A percentile compares a stretch with the other conserved stretches of the same genome.
phyloP scores from a whole-genome alignment of 2,888 invertebrate species.

The Pasiphila rectangulata region DNA sequence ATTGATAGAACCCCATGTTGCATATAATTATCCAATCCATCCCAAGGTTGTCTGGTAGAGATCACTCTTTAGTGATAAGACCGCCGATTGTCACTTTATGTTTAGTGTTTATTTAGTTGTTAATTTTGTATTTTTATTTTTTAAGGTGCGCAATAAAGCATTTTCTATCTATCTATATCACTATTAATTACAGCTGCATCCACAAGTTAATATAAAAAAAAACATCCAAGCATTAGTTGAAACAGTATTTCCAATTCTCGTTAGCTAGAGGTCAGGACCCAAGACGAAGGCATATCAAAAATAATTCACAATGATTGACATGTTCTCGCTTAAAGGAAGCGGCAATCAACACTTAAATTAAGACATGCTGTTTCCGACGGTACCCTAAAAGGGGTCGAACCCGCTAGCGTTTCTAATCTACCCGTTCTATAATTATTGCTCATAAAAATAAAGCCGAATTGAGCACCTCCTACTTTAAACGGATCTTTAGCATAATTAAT shows the following conservation, averaged over 20 bases:
- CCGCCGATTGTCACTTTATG: too few relatives aligned
- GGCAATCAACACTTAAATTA: constrained; percentile 30
- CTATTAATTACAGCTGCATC: too few relatives aligned
- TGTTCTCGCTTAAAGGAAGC: constrained; percentile 29
- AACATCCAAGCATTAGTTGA: background rate
- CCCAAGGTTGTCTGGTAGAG: too few relatives aligned
- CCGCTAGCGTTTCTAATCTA: constrained; percentile 50
- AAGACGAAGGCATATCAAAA: constrained; percentile 20
- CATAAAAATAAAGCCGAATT: background rate
- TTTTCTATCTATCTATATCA: too few relatives aligned
- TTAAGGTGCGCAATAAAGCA: too few relatives aligned
- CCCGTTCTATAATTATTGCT: constrained; percentile 73
- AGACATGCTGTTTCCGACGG: constrained; percentile 31
- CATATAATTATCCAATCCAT: too few relatives aligned
- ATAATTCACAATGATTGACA: constrained; percentile 32
- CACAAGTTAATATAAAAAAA: background rate
- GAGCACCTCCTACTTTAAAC: background rate
- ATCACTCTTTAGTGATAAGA: too few relatives aligned
- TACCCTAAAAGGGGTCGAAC: constrained; percentile 35
- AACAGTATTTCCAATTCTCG: constrained; percentile 3
- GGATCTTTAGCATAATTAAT: too few relatives aligned
- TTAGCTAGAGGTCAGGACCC: constrained; percentile 6
- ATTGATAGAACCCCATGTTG: too few relatives aligned
- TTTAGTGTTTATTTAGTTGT: too few relatives aligned
- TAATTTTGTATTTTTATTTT: too few relatives aligned